A percentile compares a stretch with the other conserved stretches of the same genome.
Conservation (phyloP, 2,113 vertebrate species). For the Tauraco erythrolophus region DNA sequence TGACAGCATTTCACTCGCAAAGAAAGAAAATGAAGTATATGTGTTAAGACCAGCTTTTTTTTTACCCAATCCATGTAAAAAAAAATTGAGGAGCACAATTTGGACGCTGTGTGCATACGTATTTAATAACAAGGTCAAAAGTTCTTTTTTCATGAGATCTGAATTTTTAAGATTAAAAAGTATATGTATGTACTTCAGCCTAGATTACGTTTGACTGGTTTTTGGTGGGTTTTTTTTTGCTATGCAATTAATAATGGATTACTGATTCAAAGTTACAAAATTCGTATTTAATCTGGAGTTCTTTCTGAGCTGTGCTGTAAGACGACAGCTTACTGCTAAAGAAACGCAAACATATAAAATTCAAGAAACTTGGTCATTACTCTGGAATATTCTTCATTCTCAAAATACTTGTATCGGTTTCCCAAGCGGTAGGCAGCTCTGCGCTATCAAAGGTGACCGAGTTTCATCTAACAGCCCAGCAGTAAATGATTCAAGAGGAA, state of each 20-base stretch:
- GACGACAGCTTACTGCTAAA: background rate
- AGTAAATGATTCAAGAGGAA: slow-evolving; percentile 75
- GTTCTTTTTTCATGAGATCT: background rate
- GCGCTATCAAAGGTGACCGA: slow-evolving; percentile 69
- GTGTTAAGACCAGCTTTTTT: background rate
- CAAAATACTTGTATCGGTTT: background rate
- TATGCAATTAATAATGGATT: background rate
- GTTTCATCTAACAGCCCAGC: slow-evolving; percentile 43
- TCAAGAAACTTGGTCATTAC: background rate
- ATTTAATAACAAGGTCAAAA: background rate
- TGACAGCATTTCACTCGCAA: background rate
- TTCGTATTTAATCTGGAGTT: background rate
- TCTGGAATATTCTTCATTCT: slow-evolving; percentile 40
- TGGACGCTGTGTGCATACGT: rapidly evolving
- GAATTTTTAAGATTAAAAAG: background rate
- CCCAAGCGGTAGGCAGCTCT: slow-evolving; percentile 55
- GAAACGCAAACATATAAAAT: background rate
- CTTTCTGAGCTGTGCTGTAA: background rate
- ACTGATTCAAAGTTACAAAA: background rate
- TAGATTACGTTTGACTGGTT: background rate
- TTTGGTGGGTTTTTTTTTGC: background rate
- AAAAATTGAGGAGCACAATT: rapidly evolving
- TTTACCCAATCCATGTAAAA: background rate
- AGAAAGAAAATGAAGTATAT: background rate
- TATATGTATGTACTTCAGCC: background rate